Base-by-base conservation (phyloP, 2,888 invertebrate species). In the Ellobium chinense region DNA sequence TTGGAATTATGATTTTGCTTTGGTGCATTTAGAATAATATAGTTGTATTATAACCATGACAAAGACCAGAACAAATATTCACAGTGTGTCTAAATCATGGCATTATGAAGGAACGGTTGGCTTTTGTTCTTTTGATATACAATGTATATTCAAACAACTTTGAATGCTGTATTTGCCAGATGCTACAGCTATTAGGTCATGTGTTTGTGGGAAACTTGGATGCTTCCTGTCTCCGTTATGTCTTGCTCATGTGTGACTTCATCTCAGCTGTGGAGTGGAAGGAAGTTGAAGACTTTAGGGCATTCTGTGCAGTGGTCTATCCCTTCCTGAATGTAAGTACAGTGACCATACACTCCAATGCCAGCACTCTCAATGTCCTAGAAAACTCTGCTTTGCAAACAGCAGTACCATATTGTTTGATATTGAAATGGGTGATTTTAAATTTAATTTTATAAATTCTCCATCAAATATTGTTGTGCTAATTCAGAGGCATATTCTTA, bases 181-280 rank as follows among this genome's bases (percentile, higher is more conserved):
- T 88, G 72, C 82, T 92, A 24, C 90, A 91, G 83, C 84, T 92
- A 62, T 86, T 91, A 78, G 87, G 88, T 7, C 88, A 92, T 79
- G 87, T 90, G 3, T 83, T 92, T 83, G 88, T 88, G 24, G 92
- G 92, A n/a, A 92, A 92, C 84, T 82, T 92, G 37, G 92, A 92
- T 82, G 91, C 89, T 7, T 86, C 92, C 1, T 88, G 87, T 62
- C 88, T 91, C 80, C 88, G 92, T 39, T 92, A 92, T 82, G 82
- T 90, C 18, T 87, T 92, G 80, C 84, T 92, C 62, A 87, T 92
- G 80, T 84, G 85, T 77, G 91, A 92, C 84, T 89, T 92, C 84
- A 89, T 92, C 72, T 82, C 86, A 37, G 77, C 83, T 27, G 89
- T 92, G 7, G 88, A 90, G 60, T 92, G 92, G 92, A 84, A 86